Evolutionary conservation across 2,113 vertebrate species (phyloP).

Genomic region (Syrmaticus mikado): DNA sequence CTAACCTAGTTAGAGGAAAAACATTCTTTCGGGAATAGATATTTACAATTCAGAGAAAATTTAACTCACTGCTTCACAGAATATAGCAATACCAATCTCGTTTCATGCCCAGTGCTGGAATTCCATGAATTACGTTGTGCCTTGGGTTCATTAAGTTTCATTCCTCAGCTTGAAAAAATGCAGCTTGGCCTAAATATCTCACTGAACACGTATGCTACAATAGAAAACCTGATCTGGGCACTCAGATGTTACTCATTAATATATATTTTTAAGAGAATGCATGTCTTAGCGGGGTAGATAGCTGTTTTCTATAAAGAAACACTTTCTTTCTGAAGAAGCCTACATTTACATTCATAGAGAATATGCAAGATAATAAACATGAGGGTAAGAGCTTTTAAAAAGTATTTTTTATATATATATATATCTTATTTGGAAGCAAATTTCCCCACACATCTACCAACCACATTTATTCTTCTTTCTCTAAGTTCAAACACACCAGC

Average conservation of each 20-base stretch:
- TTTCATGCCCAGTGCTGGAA: neutral
- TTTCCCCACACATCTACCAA: neutral
- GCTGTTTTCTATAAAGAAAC: conserved; percentile 4
- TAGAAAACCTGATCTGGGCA: neutral
- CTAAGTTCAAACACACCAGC: neutral
- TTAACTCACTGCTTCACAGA: neutral
- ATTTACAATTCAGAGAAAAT: conserved; percentile 47
- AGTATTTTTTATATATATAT: neutral
- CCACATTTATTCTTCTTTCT: neutral
- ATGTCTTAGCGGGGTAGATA: neutral
- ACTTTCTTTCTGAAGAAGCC: neutral
- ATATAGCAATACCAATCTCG: neutral
- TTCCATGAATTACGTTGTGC: neutral
- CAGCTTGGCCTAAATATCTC: conserved; percentile 23
- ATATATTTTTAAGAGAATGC: neutral
- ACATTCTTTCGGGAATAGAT: conserved; percentile 1
- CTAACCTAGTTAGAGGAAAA: conserved; percentile 47
- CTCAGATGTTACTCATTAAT: neutral
- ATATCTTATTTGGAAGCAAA: neutral
- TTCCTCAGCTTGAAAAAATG: neutral
- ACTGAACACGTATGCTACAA: neutral
- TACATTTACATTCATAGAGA: neutral
- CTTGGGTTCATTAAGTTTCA: conserved; percentile 45
- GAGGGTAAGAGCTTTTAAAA: neutral
- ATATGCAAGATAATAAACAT: neutral